Percentiles rank a stretch among this genome's conserved stretches.
Conservation (phyloP, 2,888 invertebrate species). For the Athalia cordata region DNA sequence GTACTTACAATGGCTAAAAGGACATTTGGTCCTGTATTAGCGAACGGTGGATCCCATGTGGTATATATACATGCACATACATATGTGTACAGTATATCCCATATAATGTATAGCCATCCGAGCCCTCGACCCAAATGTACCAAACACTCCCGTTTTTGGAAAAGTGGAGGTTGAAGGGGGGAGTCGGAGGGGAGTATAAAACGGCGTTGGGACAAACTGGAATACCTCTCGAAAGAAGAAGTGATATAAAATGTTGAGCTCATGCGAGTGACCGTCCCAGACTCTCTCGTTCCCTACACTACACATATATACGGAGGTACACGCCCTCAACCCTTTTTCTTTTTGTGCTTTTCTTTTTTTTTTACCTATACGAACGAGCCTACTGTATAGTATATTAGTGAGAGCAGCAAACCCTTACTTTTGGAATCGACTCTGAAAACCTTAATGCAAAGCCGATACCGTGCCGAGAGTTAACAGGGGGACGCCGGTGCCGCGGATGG, state of each 20-base stretch:
- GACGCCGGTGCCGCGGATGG: conserved; percentile 29
- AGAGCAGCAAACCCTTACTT: conserved; percentile 17
- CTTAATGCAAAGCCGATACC: conserved; percentile 39
- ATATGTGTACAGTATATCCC: background rate
- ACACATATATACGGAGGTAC: background rate
- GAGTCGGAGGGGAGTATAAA: conserved; percentile 11
- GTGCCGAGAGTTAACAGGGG: conserved; percentile 9
- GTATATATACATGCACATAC: too few relatives aligned
- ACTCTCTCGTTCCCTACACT: background rate
- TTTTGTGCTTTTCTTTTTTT: too few relatives aligned
- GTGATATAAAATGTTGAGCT: conserved; percentile 17
- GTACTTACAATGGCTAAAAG: conserved; percentile 19
- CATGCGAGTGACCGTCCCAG: conserved; percentile 5
- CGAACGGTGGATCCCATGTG: background rate
- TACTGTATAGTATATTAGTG: background rate
- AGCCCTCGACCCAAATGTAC: conserved; percentile 1
- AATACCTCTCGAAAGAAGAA: background rate
- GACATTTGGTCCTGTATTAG: conserved; percentile 30
- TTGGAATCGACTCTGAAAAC: conserved; percentile 30
- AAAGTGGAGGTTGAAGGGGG: background rate
- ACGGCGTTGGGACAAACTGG: conserved; percentile 11
- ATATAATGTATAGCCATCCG: conserved; percentile 6
- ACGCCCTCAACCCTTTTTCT: background rate
- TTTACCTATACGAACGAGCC: background rate
- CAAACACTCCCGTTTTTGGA: background rate